Evolutionary conservation across 2,797 vertebrate genomes (phyloP).

Genomic region (Onychomys torridus): DNA sequence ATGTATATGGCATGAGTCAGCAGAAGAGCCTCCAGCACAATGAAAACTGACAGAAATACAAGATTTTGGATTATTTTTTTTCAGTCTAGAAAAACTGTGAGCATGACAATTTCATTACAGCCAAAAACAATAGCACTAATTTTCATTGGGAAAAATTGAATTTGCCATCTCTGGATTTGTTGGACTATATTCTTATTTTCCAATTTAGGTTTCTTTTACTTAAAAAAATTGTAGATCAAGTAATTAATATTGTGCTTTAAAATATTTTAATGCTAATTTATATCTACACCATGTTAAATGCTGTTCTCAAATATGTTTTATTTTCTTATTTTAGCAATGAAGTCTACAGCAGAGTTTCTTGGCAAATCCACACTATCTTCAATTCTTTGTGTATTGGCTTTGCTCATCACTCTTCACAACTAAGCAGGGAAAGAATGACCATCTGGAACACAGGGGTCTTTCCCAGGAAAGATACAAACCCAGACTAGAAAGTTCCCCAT

Average conservation of each 20-base stretch:
- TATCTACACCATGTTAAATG: background rate
- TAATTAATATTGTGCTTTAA: background rate
- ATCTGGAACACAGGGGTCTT: constrained; percentile 52
- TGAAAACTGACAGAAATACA: background rate
- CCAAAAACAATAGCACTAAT: background rate
- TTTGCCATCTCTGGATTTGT: background rate
- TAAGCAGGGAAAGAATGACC: constrained; percentile 30
- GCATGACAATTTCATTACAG: background rate
- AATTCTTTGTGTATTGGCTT: background rate
- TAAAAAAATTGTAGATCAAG: constrained; percentile 4
- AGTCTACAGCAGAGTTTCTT: background rate
- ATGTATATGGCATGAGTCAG: background rate
- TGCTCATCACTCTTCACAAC: background rate
- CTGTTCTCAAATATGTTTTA: background rate
- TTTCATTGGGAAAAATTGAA: constrained; percentile 41
- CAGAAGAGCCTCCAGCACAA: background rate
- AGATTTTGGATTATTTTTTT: constrained; percentile 18
- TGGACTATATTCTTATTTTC: constrained; percentile 38
- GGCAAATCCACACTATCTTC: background rate
- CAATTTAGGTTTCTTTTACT: background rate
- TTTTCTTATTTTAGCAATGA: constrained; percentile 10
- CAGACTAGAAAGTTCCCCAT: constrained; percentile 77
- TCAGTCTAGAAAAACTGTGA: constrained; percentile 18
- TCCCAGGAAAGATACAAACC: constrained; percentile 81
- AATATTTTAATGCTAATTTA: background rate